phyloP scores from a whole-genome alignment of 1,140 invertebrate species.

The Rhopalosiphum maidis region DNA sequence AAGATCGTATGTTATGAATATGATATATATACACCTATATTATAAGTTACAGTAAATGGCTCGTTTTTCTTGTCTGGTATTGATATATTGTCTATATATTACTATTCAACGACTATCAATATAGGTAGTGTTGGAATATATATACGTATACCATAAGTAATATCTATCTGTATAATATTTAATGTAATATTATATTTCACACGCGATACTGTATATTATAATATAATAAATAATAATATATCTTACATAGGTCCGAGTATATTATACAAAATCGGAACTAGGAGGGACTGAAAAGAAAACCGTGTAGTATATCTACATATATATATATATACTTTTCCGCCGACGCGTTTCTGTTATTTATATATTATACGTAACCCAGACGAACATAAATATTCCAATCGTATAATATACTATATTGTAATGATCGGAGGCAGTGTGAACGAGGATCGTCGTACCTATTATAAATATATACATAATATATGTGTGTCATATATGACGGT shows the following conservation, averaged over 20 bases:
- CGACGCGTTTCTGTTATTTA: conserved; percentile 13
- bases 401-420: not conserved
- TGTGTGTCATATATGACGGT: not conserved
- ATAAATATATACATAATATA: not conserved
- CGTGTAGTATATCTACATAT: not conserved
- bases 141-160: not conserved
- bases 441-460: not conserved
- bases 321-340: not conserved
- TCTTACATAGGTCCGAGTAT: not conserved
- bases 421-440: not conserved
- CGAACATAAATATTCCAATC: not conserved
- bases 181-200: conserved; percentile 4
- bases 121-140: not conserved
- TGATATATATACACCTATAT: not conserved
- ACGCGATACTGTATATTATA: not conserved
- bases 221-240: not conserved
- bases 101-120: not conserved
- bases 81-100: not conserved
- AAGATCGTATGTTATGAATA: not conserved
- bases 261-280: not conserved
- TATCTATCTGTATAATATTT: not conserved
- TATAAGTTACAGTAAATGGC: not conserved
- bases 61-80: not conserved
- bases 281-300: not conserved
- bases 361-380: not conserved